These are phyloP conservation scores for Toxotes chatareus DNA, from an alignment of 2,113 vertebrate genomes.

Conservation along the genomic window DNA sequence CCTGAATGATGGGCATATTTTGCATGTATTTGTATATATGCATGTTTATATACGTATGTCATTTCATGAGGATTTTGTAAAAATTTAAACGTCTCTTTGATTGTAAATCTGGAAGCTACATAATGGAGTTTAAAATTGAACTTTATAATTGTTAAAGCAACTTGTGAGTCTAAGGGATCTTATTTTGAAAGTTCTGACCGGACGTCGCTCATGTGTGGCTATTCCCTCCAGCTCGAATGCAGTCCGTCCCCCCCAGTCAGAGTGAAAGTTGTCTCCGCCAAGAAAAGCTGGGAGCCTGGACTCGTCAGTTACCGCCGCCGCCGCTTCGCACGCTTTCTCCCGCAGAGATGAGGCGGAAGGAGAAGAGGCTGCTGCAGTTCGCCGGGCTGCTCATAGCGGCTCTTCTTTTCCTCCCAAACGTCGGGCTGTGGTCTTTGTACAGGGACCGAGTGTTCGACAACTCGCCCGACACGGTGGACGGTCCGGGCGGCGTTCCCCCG, in stretches of 20 bases:
- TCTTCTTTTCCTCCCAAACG: constrained; percentile 92
- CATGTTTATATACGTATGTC: too few species aligned
- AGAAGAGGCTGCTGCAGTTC: constrained; percentile 93
- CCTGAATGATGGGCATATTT: not conserved
- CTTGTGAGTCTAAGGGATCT: not conserved
- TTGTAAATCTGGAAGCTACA: not conserved
- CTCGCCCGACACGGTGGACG: constrained; percentile 74
- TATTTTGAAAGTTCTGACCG: constrained; percentile 48
- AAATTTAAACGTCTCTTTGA: not conserved
- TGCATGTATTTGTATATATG: not conserved
- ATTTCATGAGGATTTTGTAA: not conserved
- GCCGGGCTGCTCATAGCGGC: constrained; percentile 89
- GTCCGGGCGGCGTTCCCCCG: constrained; percentile 60
- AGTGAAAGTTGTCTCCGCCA: constrained; percentile 66
- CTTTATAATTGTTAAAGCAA: not conserved
- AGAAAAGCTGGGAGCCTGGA: constrained; percentile 2
- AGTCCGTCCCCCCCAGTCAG: not conserved
- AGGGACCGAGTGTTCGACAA: constrained; percentile 89
- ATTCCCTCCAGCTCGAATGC: constrained; percentile 2
- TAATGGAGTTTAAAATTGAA: too few species aligned
- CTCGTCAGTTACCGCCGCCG: not conserved
- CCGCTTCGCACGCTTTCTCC: constrained; percentile 7
- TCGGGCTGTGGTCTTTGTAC: constrained; percentile 93
- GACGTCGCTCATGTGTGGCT: constrained; percentile 8
- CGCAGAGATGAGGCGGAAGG: constrained; percentile 90